Evolutionary conservation across 2,113 vertebrate genomes (phyloP).

Genomic region (Carollia perspicillata): DNA sequence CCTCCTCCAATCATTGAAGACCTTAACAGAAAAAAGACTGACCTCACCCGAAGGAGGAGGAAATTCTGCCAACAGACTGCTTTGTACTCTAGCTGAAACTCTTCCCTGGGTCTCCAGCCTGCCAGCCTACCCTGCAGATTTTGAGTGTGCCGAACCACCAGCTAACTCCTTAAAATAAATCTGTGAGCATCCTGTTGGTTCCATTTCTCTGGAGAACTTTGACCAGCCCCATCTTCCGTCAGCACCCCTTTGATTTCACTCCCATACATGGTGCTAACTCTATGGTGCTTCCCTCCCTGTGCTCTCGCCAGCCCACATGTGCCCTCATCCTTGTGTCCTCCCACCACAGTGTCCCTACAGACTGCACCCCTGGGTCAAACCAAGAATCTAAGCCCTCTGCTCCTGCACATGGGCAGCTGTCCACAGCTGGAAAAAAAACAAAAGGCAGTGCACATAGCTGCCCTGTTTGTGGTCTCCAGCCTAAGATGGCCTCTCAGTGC

Average conservation of each 20-base stretch:
- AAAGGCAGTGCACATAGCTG: fast-evolving
- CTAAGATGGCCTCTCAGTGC: neutral
- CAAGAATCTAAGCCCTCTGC: neutral
- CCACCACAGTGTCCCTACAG: neutral
- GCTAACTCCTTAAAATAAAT: neutral
- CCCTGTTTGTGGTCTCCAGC: neutral
- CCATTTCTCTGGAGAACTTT: neutral
- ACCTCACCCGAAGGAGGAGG: neutral
- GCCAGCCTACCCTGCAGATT: neutral
- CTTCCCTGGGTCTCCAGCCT: neutral
- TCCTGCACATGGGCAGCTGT: fast-evolving
- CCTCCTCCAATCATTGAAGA: neutral
- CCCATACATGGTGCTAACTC: neutral
- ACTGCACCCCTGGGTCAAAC: neutral
- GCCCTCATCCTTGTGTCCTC: too few species aligned
- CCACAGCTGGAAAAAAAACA: neutral
- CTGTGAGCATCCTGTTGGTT: neutral
- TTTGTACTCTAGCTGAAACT: neutral
- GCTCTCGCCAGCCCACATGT: neutral
- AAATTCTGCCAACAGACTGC: neutral
- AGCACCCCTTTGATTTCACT: neutral
- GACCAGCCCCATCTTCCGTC: neutral
- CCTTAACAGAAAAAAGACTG: neutral
- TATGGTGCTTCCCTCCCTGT: neutral
- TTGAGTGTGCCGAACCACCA: neutral